Percentiles rank a stretch among this genome's conserved stretches.
These are phyloP conservation scores for Solea senegalensis DNA, from an alignment of 2,113 vertebrate species.

Conservation along the genomic window DNA sequence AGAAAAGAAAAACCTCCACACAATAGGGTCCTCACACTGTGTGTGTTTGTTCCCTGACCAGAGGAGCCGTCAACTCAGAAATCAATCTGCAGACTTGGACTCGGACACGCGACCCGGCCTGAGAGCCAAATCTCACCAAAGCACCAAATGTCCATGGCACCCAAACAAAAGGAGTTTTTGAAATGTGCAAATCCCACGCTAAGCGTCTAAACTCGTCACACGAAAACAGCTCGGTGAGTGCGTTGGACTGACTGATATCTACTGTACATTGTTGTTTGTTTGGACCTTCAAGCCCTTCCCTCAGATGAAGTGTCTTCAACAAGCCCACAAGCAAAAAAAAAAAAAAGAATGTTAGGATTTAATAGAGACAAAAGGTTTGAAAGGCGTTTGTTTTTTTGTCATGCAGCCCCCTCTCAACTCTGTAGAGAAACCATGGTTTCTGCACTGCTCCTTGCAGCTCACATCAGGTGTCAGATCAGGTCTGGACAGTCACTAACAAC, in stretches of 20 bases:
- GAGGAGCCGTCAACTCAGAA: conserved; percentile 3
- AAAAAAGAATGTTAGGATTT: conserved; percentile 21
- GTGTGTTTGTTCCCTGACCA: background rate
- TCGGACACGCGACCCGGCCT: background rate
- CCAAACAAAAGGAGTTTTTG: conserved; percentile 11
- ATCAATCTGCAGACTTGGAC: conserved; percentile 10
- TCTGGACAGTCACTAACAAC: conserved; percentile 7
- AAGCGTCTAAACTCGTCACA: conserved; percentile 6
- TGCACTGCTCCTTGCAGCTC: background rate
- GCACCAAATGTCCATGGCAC: conserved; percentile 6
- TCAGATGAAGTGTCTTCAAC: conserved; percentile 30
- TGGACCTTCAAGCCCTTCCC: conserved; percentile 32
- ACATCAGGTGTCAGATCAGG: conserved; percentile 26
- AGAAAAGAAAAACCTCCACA: background rate
- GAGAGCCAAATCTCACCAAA: conserved; percentile 21
- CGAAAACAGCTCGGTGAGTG: conserved; percentile 34
- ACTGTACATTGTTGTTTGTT: conserved; percentile 29
- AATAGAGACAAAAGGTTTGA: conserved; percentile 26
- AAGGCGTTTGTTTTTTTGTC: conserved; percentile 50
- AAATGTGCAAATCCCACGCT: conserved; percentile 28
- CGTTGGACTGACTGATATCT: conserved; percentile 34
- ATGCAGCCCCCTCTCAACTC: conserved; percentile 58
- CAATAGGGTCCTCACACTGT: no score
- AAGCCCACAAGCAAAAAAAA: conserved; percentile 77
- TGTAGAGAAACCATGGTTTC: conserved; percentile 26